phyloP scores from a whole-genome alignment of 2,888 invertebrate genomes.

The Euphydryas editha region DNA sequence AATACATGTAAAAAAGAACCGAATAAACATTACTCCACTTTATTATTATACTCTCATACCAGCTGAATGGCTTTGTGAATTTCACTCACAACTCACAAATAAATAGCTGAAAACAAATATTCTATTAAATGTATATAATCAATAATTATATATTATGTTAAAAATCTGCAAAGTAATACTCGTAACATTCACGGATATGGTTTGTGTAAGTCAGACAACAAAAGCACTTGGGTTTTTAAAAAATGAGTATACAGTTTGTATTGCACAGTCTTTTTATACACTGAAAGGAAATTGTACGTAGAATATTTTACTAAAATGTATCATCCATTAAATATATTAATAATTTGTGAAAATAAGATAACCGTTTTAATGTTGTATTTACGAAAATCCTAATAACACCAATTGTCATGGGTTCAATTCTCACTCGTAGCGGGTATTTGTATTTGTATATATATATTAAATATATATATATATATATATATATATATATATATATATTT shows the following conservation, averaged over 20 bases:
- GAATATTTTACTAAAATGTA: too few species aligned
- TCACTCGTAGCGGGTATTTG: too few species aligned
- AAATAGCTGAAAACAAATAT: background rate
- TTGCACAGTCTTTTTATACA: too few species aligned
- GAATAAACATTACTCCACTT: background rate
- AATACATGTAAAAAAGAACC: conserved; percentile 6
- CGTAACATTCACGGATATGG: background rate
- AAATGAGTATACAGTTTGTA: background rate
- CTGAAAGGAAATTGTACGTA: too few species aligned
- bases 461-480: too few species aligned
- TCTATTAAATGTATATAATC: background rate
- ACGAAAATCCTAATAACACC: too few species aligned
- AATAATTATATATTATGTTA: background rate
- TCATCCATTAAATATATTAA: too few species aligned
- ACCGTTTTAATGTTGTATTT: too few species aligned
- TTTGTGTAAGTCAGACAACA: background rate
- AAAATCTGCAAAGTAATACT: background rate
- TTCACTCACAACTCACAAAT: conserved; percentile 5
- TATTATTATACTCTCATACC: background rate
- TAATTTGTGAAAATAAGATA: too few species aligned
- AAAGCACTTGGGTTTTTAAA: background rate
- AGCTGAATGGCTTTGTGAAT: background rate
- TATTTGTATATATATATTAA: too few species aligned
- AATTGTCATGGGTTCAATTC: too few species aligned
- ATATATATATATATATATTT: too few species aligned